Conservation (phyloP, 2,113 vertebrate genomes). For the Ceyx melanurus region DNA sequence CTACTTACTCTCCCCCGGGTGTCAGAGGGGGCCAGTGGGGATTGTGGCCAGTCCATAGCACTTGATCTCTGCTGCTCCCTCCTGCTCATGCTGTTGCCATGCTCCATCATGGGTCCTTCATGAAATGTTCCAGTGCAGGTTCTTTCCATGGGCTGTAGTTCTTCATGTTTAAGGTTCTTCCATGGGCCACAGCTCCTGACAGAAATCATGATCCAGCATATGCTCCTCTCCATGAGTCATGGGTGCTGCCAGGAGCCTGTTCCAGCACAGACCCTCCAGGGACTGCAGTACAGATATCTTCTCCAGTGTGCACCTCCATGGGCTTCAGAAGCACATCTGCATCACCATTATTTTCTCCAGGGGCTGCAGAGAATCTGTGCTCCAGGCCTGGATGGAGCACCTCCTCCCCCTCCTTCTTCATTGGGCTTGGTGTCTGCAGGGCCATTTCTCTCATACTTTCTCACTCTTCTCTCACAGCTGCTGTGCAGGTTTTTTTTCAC, state of each 20-base stretch:
- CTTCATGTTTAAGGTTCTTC: not conserved
- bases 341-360: not conserved
- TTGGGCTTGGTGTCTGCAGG: not conserved
- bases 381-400: not conserved
- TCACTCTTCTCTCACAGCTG: not conserved
- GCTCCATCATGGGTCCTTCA: rapidly evolving
- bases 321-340: not conserved
- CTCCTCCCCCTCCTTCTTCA: not conserved
- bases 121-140: not conserved
- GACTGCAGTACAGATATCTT: not conserved
- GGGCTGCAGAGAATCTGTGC: not conserved
- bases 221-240: not conserved
- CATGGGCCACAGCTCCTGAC: not conserved
- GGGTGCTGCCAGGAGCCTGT: not conserved
- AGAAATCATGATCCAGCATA: not conserved
- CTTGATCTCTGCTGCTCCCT: not conserved
- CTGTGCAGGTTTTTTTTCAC: not conserved
- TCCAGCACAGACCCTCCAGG: not conserved
- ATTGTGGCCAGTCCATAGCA: not conserved
- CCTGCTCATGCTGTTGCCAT: not conserved
- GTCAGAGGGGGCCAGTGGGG: rapidly evolving
- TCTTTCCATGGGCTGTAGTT: not conserved
- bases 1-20: not conserved
- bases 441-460: not conserved
- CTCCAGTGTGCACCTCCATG: not conserved